Conservation (phyloP, 2,888 invertebrate genomes). For the Ennomos erosarius region DNA sequence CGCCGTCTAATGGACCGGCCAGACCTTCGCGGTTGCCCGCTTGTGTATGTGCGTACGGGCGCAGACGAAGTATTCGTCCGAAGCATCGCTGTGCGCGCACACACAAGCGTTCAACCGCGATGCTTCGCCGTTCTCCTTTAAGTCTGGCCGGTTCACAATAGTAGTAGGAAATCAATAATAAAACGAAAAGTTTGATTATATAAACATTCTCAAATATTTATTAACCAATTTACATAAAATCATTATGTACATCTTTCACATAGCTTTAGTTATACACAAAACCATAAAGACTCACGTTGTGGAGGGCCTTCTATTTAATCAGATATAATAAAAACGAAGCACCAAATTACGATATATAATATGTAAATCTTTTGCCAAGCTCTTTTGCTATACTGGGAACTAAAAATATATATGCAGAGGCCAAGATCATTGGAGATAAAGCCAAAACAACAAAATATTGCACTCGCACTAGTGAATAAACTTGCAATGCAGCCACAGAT, state of each 20-base stretch:
- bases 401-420: conserved; percentile 50
- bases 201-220: conserved; percentile 86
- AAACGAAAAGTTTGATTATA: conserved; percentile 73
- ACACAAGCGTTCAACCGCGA: too few relatives aligned
- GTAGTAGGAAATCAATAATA: conserved; percentile 32
- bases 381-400: conserved; percentile 65
- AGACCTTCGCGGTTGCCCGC: too few relatives aligned
- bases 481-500: too few relatives aligned
- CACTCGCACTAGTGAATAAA: too few relatives aligned
- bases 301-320: conserved; percentile 83
- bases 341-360: conserved; percentile 78
- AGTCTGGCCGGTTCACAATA: too few relatives aligned
- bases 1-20: too few relatives aligned
- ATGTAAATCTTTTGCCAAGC: conserved; percentile 72
- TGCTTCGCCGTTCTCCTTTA: too few relatives aligned
- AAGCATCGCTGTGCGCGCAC: too few relatives aligned
- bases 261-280: conserved; percentile 81
- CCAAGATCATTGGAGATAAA: too few relatives aligned
- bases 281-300: conserved; percentile 77
- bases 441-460: too few relatives aligned
- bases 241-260: conserved; percentile 83
- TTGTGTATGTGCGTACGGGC: too few relatives aligned
- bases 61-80: too few relatives aligned
- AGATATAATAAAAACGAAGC: conserved; percentile 76
- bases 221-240: conserved; percentile 86